Conservation (phyloP, 64 coral and sea anemone genomes). For the Montipora capricornis region DNA sequence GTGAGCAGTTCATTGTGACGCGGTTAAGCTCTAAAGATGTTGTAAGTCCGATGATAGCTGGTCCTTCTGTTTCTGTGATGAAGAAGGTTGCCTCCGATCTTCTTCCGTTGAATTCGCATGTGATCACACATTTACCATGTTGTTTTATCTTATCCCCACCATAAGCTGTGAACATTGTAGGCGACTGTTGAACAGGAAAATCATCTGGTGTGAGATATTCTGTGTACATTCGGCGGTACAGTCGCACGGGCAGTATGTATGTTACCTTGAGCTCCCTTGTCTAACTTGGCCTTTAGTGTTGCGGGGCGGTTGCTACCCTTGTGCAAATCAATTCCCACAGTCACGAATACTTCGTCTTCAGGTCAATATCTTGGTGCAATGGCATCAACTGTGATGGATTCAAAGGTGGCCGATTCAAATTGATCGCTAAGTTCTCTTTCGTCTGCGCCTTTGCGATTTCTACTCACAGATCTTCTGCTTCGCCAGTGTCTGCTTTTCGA, state of each 20-base stretch:
- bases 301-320: not conserved
- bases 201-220: constrained; percentile 38
- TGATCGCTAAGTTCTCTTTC: constrained; percentile 15
- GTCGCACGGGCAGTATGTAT: constrained; percentile 31
- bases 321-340: constrained; percentile 51
- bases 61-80: constrained; percentile 54
- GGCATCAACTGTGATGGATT: constrained; percentile 62
- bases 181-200: constrained; percentile 46
- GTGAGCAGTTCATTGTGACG: constrained; percentile 62
- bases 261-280: constrained; percentile 78
- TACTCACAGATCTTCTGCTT: not conserved
- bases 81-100: constrained; percentile 42
- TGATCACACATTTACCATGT: constrained; percentile 49
- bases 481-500: constrained; percentile 27
- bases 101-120: constrained; percentile 20
- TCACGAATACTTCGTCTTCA: constrained; percentile 62
- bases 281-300: constrained; percentile 51
- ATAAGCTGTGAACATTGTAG: constrained; percentile 67
- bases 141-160: constrained; percentile 28
- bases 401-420: constrained; percentile 61
- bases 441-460: not conserved
- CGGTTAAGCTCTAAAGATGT: constrained; percentile 61
- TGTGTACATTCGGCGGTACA: constrained; percentile 65
- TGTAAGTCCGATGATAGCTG: constrained; percentile 67
- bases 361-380: not conserved